Conservation (phyloP, 2,888 invertebrate species). For the Platycnemis pennipes region DNA sequence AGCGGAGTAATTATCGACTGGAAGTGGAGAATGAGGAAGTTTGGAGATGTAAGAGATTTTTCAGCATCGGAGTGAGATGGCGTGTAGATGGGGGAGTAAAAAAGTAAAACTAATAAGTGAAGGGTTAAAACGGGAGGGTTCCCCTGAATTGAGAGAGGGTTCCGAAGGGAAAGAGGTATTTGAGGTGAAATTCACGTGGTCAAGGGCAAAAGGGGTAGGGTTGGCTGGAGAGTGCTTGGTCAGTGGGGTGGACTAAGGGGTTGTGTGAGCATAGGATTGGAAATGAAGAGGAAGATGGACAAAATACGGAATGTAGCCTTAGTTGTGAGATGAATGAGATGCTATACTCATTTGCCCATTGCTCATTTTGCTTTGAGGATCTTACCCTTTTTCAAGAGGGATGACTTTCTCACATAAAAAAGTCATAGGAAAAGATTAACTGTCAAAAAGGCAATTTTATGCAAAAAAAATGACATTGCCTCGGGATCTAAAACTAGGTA, state of each 20-base stretch:
- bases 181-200: slow-evolving; percentile 54
- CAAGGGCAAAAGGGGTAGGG: slow-evolving; percentile 49
- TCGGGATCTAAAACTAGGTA: too few species aligned
- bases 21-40: not conserved
- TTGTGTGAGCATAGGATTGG: slow-evolving; percentile 2
- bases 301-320: not conserved
- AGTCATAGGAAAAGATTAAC: too few species aligned
- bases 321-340: not conserved
- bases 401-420: not conserved
- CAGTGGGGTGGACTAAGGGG: not conserved
- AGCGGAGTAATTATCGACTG: too few species aligned
- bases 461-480: not conserved
- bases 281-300: not conserved
- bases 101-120: not conserved
- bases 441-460: not conserved
- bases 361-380: not conserved
- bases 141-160: not conserved
- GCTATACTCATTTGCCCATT: not conserved
- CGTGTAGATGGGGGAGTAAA: not conserved
- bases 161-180: not conserved
- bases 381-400: not conserved
- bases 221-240: not conserved
- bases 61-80: not conserved
- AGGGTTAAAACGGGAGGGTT: not conserved
- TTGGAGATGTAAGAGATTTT: not conserved